Percentiles rank a stretch among this genome's conserved stretches.
phyloP scores from a whole-genome alignment of 1,140 invertebrate genomes.

The Eumaeus atala region DNA sequence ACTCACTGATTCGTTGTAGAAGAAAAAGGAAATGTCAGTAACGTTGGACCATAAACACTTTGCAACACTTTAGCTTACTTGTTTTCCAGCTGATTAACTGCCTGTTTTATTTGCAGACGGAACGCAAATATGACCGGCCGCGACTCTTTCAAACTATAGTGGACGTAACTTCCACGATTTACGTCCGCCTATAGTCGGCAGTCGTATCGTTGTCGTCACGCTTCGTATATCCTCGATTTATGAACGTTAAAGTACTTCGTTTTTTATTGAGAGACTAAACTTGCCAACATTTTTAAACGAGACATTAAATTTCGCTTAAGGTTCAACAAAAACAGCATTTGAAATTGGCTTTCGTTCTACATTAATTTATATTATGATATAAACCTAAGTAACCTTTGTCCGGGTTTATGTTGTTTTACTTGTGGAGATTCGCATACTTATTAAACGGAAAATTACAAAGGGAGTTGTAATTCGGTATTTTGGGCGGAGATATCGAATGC shows the following conservation, averaged over 20 bases:
- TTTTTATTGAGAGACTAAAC: slow-evolving; percentile 1
- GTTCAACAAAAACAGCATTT: neutral
- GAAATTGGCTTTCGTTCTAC: neutral
- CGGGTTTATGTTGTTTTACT: slow-evolving; percentile 24
- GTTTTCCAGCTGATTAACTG: slow-evolving; percentile 6
- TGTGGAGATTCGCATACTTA: slow-evolving; percentile 11
- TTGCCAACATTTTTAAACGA: slow-evolving; percentile 6
- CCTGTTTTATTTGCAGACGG: slow-evolving; percentile 4
- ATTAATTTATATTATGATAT: neutral
- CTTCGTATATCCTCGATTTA: slow-evolving; percentile 15
- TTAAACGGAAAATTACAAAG: slow-evolving; percentile 23
- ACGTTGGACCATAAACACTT: neutral
- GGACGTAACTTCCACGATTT: slow-evolving; percentile 16
- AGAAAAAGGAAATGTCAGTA: slow-evolving; percentile 9
- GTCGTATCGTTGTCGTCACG: slow-evolving; percentile 14
- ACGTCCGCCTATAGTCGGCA: slow-evolving; percentile 13
- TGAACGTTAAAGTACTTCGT: neutral
- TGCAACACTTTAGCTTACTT: neutral
- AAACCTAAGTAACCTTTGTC: neutral
- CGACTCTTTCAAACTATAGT: neutral
- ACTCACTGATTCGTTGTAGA: slow-evolving; percentile 10
- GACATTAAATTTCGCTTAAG: neutral
- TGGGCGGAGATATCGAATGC: slow-evolving; percentile 35
- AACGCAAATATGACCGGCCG: slow-evolving; percentile 17
- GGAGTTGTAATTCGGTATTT: slow-evolving; percentile 33